A percentile compares a stretch with the other conserved stretches of the same genome.
phyloP scores from a whole-genome alignment of 35 echinoderm and acorn worm species.

The Diadema setosum region DNA sequence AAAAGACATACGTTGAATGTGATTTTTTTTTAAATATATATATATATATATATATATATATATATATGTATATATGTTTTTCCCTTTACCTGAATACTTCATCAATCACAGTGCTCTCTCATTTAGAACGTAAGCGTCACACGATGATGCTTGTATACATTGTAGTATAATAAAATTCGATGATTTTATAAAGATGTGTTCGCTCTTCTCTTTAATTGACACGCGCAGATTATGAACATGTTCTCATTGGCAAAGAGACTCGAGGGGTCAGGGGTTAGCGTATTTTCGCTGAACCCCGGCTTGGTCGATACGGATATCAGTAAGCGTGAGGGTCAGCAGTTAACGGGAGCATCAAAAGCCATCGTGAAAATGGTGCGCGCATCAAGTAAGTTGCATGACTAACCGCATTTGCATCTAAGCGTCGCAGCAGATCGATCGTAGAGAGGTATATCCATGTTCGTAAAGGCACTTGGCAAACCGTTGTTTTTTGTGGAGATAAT shows the following conservation, averaged over 20 bases:
- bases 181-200: too few species aligned
- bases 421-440: neutral
- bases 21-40: too few species aligned
- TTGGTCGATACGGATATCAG: neutral
- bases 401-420: neutral
- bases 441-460: neutral
- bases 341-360: neutral
- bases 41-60: too few species aligned
- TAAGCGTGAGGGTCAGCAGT: neutral
- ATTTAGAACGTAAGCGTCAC: too few species aligned
- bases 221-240: slow-evolving; percentile 24
- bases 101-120: too few species aligned
- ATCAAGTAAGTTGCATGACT: neutral
- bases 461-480: neutral
- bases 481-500: neutral
- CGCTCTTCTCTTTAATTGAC: too few species aligned
- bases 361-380: neutral
- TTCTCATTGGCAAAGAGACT: neutral
- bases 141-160: too few species aligned
- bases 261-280: neutral
- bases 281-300: neutral
- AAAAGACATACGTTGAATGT: too few species aligned
- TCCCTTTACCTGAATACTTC: too few species aligned
- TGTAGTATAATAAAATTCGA: too few species aligned
- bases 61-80: too few species aligned